These are phyloP conservation scores for Bimastos eiseni DNA, from an alignment of 2,888 invertebrate genomes.

Conservation along the genomic window DNA sequence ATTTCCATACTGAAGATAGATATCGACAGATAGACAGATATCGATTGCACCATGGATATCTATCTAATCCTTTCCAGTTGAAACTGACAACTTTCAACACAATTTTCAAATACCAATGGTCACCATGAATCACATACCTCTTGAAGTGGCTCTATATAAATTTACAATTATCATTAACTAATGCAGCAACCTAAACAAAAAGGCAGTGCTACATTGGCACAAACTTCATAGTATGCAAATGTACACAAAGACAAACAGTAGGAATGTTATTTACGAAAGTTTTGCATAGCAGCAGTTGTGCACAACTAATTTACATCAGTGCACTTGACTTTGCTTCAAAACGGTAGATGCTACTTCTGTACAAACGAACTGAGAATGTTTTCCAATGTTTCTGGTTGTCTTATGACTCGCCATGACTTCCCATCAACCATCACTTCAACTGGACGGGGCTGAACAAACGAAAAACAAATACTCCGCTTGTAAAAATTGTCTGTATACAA, in stretches of 20 bases:
- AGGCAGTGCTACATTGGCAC: background rate
- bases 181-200: no score
- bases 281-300: background rate
- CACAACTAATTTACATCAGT: background rate
- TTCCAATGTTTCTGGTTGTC: slow-evolving; percentile 50
- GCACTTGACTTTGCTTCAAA: background rate
- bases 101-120: no score
- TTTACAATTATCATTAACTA: no score
- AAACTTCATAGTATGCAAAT: background rate
- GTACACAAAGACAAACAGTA: background rate
- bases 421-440: slow-evolving; percentile 59
- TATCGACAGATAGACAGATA: no score
- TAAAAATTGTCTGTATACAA: background rate
- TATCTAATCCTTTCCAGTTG: no score
- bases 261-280: background rate
- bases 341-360: background rate
- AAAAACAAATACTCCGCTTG: background rate
- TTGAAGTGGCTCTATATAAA: no score
- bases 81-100: no score
- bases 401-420: slow-evolving; percentile 47
- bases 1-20: no score
- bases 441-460: slow-evolving; percentile 48
- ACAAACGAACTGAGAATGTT: slow-evolving; percentile 37
- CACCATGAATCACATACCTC: no score
- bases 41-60: background rate